Evolutionary conservation across 1,140 invertebrate species (phyloP).

Genomic region (Rhopalosiphum padi): DNA sequence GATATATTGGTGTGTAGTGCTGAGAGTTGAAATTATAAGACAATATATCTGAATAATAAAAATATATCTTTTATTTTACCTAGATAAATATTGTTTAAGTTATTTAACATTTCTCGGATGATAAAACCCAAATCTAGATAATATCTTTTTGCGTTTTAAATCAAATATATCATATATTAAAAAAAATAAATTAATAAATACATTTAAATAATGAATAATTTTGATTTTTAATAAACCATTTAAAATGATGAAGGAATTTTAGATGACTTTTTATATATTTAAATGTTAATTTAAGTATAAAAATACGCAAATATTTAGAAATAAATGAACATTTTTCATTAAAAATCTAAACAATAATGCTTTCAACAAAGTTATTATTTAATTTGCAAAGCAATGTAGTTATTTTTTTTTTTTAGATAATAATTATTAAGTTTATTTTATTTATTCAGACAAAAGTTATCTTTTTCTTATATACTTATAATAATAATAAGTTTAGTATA

Average conservation of each 20-base stretch:
- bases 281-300: background rate
- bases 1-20: too few species aligned
- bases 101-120: background rate
- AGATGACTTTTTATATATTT: background rate
- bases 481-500: too few species aligned
- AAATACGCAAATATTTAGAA: background rate
- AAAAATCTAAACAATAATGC: background rate
- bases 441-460: too few species aligned
- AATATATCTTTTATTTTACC: background rate
- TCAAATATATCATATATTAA: too few species aligned
- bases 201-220: too few species aligned
- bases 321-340: background rate
- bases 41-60: too few species aligned
- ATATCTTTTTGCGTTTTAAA: too few species aligned
- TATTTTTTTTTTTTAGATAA: background rate
- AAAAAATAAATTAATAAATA: too few species aligned
- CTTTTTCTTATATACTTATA: too few species aligned
- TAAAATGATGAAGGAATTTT: background rate
- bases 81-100: background rate
- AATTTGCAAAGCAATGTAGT: background rate
- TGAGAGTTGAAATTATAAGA: too few species aligned
- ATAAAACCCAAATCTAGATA: background rate
- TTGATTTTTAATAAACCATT: background rate
- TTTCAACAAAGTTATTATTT: background rate
- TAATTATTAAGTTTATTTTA: background rate